Evolutionary conservation across 2,797 vertebrate species (phyloP), one percentile per base, ranked within the genome.

Genomic region (Pyrocephalus nanus): DNA sequence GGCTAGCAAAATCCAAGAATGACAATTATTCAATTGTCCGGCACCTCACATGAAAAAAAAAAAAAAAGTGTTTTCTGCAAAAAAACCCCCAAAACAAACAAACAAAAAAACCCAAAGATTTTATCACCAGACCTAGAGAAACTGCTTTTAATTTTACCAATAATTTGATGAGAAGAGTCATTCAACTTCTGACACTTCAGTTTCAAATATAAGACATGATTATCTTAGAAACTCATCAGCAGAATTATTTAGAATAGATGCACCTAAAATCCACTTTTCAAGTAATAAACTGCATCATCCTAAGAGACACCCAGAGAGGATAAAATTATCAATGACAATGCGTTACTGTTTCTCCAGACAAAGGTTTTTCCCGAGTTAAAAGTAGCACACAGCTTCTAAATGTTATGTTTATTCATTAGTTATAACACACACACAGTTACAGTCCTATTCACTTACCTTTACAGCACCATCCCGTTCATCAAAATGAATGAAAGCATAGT

Each of bases 401-500:
- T 10, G 4, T 38, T 75, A 27, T 2, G 5, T 29, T 64, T 50
- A 86, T 11, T 36, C 40, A 50, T 17, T 54, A 40, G 19, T 64
- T 70, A 36, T 3, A 48, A 32, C 65, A 66, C 45, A 55, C 40
- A 48, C 7, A 61, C 18, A 65, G 8, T 8, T 20, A 74, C 7
- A 81, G 26, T 29, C 15, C 32, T 48, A 50, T 32, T 34, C 51
- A 86, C 96, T 84, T 98, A 99, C 99, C 99, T 99, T 99, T 90
- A 99, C 99, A 90, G 99, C 99, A 96, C 99, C 99, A 88, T 99
- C 99, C 95, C 99, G 97, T 66, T 99, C 99, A 96, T 99, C 99
- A 89, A 99, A 99, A 97, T 99, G 99, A 97, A 99, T 99, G 95
- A 99, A 99, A 96, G 99, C 99, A 72, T 99, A 99, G 96, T 99